phyloP scores from a whole-genome alignment of 2,797 vertebrate genomes.

The Dromococcyx pavoninus region DNA sequence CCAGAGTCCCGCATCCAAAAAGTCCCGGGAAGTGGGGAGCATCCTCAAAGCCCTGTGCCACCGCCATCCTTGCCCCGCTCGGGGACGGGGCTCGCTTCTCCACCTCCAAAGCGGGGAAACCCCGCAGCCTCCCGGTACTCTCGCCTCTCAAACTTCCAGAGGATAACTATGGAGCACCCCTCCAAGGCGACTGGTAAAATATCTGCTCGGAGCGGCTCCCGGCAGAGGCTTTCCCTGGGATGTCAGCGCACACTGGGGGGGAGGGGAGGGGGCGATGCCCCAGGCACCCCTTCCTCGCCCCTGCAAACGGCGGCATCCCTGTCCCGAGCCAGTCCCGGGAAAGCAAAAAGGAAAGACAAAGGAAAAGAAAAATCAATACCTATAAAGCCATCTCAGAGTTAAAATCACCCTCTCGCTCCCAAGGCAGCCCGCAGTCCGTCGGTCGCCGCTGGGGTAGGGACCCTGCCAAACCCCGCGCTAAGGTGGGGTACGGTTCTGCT shows the following conservation, averaged over 20 bases:
- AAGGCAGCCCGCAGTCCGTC: not conserved
- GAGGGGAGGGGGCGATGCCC: not conserved
- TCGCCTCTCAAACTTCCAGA: not conserved
- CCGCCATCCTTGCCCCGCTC: not conserved
- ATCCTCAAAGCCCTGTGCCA: not conserved
- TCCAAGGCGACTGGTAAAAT: not conserved
- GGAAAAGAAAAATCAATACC: too few relatives aligned
- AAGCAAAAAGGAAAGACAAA: too few relatives aligned
- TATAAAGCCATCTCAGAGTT: not conserved
- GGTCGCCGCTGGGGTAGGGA: not conserved
- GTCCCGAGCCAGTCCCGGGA: too few relatives aligned
- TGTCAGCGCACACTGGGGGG: not conserved
- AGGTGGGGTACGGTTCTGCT: constrained; percentile 40
- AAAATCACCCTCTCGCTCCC: not conserved
- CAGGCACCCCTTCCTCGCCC: not conserved
- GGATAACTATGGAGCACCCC: not conserved
- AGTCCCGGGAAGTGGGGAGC: not conserved
- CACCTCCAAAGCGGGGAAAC: not conserved
- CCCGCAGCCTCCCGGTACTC: not conserved
- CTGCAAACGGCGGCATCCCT: not conserved
- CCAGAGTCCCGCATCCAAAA: not conserved
- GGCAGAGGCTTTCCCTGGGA: not conserved
- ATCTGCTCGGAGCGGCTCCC: not conserved
- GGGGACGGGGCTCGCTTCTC: not conserved
- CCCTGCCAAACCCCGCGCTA: constrained; percentile 15